Base-by-base conservation (phyloP, 2,797 vertebrate genomes). In the Acanthurus leucopareius region DNA sequence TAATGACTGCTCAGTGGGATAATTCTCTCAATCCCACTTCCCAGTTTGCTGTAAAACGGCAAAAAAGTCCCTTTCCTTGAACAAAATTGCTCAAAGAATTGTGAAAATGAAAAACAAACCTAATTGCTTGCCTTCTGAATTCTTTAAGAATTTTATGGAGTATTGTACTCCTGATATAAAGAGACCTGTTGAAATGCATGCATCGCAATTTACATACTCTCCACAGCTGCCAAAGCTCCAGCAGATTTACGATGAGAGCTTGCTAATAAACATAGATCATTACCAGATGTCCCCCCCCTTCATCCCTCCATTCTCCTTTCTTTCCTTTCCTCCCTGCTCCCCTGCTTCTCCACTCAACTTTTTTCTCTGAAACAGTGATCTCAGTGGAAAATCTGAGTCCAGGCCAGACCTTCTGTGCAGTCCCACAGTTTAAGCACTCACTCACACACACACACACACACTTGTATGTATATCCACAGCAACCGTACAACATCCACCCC, bases 371-470 rank as follows among this genome's bases (percentile, higher is more conserved):
- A 80, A 75, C 38, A 14, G 81, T 94, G 93, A 93, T 84, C 91
- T 95, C 92, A 94, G 74, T 93, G 94, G 94, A 94, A 95, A 94
- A 77, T 88, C 45, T 93, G 90, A 93, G 84, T 91, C 49, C 54
- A 51, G 70, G 86, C 84, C 91, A 91, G 88, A 51, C 79, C 35
- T 87, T 71, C 56, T n/a, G 35, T 77, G n/a, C 71, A 67, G 60
- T 58, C 71, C 42, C 81, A 77, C 78, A 65, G 63, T 77, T 42
- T 47, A 62, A 25, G 42, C 62, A 8, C 68, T 35, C 48, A 42
- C 56, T 53, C 49, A 48, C 25, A 20, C 40, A 53, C 63, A 65
- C 72, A 60, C 56, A 51, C 20, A 44, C 38, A 62, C 64, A 69
- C 72, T 62, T 53, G 56, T 7, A 66, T 11, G 64, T 47, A 76